phyloP scores from a whole-genome alignment of 2,113 vertebrate genomes.

The Lepidothrix coronata region DNA sequence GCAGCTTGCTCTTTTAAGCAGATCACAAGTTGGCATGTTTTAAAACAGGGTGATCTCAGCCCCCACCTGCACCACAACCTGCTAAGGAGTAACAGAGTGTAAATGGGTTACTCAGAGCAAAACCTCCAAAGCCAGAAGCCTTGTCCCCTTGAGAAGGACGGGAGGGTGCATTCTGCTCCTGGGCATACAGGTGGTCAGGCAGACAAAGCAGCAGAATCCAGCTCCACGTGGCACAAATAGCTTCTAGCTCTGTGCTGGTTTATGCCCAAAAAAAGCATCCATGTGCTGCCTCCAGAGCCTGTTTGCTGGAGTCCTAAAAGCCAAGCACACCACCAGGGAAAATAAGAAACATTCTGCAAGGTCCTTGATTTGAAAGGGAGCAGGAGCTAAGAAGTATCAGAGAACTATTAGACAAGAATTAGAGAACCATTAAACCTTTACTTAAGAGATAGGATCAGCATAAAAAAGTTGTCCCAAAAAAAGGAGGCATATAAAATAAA shows the following conservation, averaged over 20 bases:
- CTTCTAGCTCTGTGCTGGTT: not conserved
- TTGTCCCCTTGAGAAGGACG: not conserved
- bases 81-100: not conserved
- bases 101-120: not conserved
- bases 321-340: not conserved
- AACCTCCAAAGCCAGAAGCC: not conserved
- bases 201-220: not conserved
- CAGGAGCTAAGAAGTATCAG: not conserved
- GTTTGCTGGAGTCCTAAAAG: not conserved
- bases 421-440: not conserved
- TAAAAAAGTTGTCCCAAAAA: not conserved
- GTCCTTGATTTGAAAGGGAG: not conserved
- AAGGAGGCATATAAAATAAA: not conserved
- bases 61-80: not conserved
- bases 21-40: slow-evolving; percentile 11
- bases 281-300: not conserved
- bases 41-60: slow-evolving; percentile 34
- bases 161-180: slow-evolving; percentile 25
- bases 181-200: slow-evolving; percentile 46
- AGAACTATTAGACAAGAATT: not conserved
- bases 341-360: not conserved
- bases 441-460: not conserved
- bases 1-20: slow-evolving; percentile 9
- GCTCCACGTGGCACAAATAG: not conserved
- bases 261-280: not conserved